These are phyloP conservation scores for Pseudochromis fuscus DNA, from an alignment of 2,797 vertebrate species.

Conservation along the genomic window DNA sequence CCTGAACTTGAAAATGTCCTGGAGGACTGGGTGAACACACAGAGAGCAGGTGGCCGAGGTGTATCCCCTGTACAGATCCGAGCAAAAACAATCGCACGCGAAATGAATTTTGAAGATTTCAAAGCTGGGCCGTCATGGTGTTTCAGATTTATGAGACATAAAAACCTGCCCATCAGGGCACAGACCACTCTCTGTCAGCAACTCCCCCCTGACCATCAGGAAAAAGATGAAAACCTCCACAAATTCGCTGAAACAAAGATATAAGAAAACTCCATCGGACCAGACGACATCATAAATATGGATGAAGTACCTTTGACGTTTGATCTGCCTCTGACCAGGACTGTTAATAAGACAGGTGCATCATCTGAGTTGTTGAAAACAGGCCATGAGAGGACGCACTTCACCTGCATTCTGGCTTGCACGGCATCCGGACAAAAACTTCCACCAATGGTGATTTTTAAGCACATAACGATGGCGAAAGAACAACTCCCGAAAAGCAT, in stretches of 20 bases:
- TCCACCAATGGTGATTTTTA: too few species aligned
- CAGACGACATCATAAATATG: slow-evolving; percentile 25
- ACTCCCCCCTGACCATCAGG: slow-evolving; percentile 6
- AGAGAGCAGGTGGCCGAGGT: slow-evolving; percentile 24
- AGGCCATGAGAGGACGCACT: slow-evolving; percentile 6
- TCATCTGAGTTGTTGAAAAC: slow-evolving; percentile 16
- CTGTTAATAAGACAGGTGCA: slow-evolving; percentile 32
- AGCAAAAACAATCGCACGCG: slow-evolving; percentile 4
- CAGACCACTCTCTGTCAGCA: slow-evolving; percentile 27
- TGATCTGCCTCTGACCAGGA: slow-evolving; percentile 28
- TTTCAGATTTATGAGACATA: slow-evolving; percentile 25
- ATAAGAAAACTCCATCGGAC: slow-evolving; percentile 4
- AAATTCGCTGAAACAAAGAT: slow-evolving; percentile 30
- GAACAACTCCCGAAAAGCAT: too few species aligned
- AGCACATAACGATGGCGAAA: too few species aligned
- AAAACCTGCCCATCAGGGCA: slow-evolving; percentile 4
- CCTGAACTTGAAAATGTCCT: slow-evolving; percentile 18
- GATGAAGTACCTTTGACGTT: slow-evolving; percentile 29
- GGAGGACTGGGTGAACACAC: slow-evolving; percentile 27
- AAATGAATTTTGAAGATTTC: slow-evolving; percentile 23
- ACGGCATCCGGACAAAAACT: too few species aligned
- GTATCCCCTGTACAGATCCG: slow-evolving; percentile 27
- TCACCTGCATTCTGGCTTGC: too few species aligned
- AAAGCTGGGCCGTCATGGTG: background rate
- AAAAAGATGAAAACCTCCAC: background rate